Conservation (phyloP, 2,888 invertebrate genomes). For the Ormyrus labotus region DNA sequence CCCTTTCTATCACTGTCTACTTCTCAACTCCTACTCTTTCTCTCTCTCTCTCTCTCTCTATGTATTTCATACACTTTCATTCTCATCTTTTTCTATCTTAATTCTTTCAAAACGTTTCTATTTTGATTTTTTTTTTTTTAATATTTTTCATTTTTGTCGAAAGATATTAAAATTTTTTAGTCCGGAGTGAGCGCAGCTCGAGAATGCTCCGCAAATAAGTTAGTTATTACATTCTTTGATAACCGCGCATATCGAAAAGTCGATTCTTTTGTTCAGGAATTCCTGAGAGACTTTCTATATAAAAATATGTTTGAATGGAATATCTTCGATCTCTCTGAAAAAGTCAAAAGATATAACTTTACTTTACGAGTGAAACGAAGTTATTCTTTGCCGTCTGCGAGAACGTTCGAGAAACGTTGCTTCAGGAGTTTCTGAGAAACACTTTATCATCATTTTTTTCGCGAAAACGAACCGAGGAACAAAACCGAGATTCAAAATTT, state of each 20-base stretch:
- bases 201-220: slow-evolving; percentile 13
- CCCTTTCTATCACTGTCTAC: slow-evolving; percentile 30
- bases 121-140: slow-evolving; percentile 27
- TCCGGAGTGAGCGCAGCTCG: slow-evolving; percentile 2
- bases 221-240: slow-evolving; percentile 12
- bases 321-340: slow-evolving; percentile 33
- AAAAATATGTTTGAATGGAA: background rate
- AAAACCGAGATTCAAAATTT: slow-evolving; percentile 10
- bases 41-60: slow-evolving; percentile 4
- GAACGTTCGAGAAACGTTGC: background rate
- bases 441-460: background rate
- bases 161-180: slow-evolving; percentile 26
- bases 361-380: background rate
- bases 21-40: slow-evolving; percentile 14
- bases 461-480: background rate
- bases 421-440: slow-evolving; percentile 31
- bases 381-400: no score
- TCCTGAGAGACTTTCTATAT: slow-evolving; percentile 31
- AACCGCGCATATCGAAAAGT: slow-evolving; percentile 13
- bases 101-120: slow-evolving; percentile 45
- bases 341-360: slow-evolving; percentile 25
- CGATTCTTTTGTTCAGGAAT: slow-evolving; percentile 46
- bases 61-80: slow-evolving; percentile 60
- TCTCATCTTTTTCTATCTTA: slow-evolving; percentile 54
- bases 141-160: slow-evolving; percentile 30